Conservation (phyloP, 2,113 vertebrate species). For the Theristicus caerulescens region DNA sequence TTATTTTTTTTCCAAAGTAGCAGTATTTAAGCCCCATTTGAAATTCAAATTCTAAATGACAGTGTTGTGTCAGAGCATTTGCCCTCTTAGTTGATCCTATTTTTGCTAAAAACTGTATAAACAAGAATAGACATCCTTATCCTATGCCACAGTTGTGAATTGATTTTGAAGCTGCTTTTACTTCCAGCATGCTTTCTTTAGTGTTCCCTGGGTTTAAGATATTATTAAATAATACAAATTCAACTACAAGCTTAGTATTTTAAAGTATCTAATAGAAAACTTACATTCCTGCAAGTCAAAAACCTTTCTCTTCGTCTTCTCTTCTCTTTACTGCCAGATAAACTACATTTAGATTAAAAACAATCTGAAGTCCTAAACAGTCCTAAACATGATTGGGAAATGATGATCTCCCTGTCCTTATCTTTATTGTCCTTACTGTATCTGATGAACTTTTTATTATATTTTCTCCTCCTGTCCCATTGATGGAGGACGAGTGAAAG, state of each 20-base stretch:
- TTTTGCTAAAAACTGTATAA: background rate
- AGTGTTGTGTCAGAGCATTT: background rate
- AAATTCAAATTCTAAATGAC: background rate
- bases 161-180: background rate
- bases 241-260: background rate
- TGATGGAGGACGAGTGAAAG: background rate
- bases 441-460: background rate
- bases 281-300: background rate
- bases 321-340: background rate
- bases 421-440: background rate
- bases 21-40: background rate
- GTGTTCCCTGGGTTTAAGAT: background rate
- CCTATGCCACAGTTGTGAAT: background rate
- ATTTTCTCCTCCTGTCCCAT: background rate
- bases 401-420: background rate
- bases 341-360: background rate
- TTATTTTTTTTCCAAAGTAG: background rate
- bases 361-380: background rate
- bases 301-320: background rate
- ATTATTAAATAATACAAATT: background rate
- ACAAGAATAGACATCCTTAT: background rate
- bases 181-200: rapidly evolving
- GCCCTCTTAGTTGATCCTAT: background rate
- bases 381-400: background rate
- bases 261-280: background rate